Percentiles rank a stretch among this genome's conserved stretches.
phyloP scores from a whole-genome alignment of 2,113 vertebrate genomes.

The human region GRCh38 chr5:41336501-41337000 shows the following conservation, averaged over 20 bases:
- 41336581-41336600: accelerated
- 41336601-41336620: background rate
- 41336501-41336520: background rate
- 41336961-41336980: background rate
- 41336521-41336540: background rate
- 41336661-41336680: background rate
- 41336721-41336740: background rate
- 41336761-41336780: background rate
- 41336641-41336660: background rate
- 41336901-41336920: background rate
- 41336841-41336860: background rate
- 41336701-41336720: background rate
- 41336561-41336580: background rate
- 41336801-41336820: background rate
- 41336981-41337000: background rate
- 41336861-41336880: background rate
- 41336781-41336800: background rate
- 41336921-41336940: background rate
- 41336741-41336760: background rate
- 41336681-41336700: background rate
- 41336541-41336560: background rate
- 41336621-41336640: background rate
- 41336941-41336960: background rate
- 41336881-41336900: background rate
- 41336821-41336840: background rate